Base-by-base conservation (phyloP, 1,140 invertebrate species). In the Xylocopa sonorina region DNA sequence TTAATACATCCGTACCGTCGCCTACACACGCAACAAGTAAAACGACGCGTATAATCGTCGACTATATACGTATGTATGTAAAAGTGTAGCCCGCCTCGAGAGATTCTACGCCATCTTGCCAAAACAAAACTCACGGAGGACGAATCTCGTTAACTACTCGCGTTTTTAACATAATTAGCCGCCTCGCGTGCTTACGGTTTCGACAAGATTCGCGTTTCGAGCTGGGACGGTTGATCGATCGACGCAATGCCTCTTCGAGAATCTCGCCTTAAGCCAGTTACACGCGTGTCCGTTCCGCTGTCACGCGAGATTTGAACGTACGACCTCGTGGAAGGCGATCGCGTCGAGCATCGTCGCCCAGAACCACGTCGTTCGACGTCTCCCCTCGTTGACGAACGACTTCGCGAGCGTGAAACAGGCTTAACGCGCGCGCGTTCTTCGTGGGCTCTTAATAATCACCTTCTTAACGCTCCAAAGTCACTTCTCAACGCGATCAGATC, bases 81-180 rank as follows among this genome's bases (percentile, higher is more conserved):
- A 72, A n/a, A 79, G 79, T 80, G 72, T 63, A 58, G 43, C 14
- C 66, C 32, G 53, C 58, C 43, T 41, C 34, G 43, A 79, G 46
- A 82, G 58, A 46, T 71, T 63, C 68, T 72, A 14, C 48, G 58
- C n/a, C 18, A 57, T 27, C 34, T 80, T 76, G 60, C 77, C 81
- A 80, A 80, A 66, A 64, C 32, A 10, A 46, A 55, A 32, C 16
- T 46, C n/a, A 34, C 24, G 10, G 16, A 34, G 43, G 5, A 66
- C 48, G 73, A 74, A 41, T 67, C 50, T 76, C 16, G 7, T 14
- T 18, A 34, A 32, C 21, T 67, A 67, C 43, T 69, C 74, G 66
- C 55, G 55, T 71, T 71, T 46, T 18, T n/a, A 48, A 69, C n/a
- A 24, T 58, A 48, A n/a, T 38, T 38, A 32, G 18, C 34, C n/a